Evolutionary conservation across 1,140 invertebrate species (phyloP).

Genomic region (Danaus plexippus): DNA sequence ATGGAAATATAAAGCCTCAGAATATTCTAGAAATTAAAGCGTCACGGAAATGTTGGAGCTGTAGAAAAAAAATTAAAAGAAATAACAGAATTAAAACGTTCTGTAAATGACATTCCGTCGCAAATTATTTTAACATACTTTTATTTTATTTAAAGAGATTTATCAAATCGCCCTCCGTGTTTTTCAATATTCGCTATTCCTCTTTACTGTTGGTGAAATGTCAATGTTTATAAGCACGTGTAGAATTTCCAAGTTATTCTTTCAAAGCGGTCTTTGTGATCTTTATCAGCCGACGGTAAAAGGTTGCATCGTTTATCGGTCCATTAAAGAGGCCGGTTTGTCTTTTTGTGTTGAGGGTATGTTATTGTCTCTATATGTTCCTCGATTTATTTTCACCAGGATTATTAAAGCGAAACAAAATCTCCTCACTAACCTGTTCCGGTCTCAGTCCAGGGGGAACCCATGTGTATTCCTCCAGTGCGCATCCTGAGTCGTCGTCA

Average conservation of each 20-base stretch:
- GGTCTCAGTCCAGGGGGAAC: slow-evolving; percentile 95
- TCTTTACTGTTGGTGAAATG: background rate
- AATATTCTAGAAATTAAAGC: slow-evolving; percentile 18
- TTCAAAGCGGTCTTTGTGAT: slow-evolving; percentile 9
- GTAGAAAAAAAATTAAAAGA: no score
- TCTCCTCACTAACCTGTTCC: slow-evolving; percentile 85
- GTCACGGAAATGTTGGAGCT: background rate
- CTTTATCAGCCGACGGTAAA: slow-evolving; percentile 5
- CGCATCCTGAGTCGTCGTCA: slow-evolving; percentile 97
- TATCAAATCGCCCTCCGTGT: no score
- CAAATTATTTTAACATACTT: no score
- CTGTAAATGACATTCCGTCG: no score
- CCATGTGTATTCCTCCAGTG: slow-evolving; percentile 98
- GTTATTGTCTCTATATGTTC: slow-evolving; percentile 1
- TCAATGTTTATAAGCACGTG: slow-evolving; percentile 8
- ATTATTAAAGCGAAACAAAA: background rate
- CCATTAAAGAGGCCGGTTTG: slow-evolving; percentile 3
- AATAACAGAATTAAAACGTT: no score
- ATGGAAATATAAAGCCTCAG: slow-evolving; percentile 18
- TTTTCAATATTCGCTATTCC: slow-evolving; percentile 1
- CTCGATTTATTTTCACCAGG: slow-evolving; percentile 2
- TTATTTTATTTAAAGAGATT: no score
- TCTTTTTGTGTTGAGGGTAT: background rate
- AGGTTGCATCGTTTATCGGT: slow-evolving; percentile 5
- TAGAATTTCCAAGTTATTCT: slow-evolving; percentile 7